Evolutionary conservation across 2,113 vertebrate genomes (phyloP).

Genomic region (Sapayoa aenigma): DNA sequence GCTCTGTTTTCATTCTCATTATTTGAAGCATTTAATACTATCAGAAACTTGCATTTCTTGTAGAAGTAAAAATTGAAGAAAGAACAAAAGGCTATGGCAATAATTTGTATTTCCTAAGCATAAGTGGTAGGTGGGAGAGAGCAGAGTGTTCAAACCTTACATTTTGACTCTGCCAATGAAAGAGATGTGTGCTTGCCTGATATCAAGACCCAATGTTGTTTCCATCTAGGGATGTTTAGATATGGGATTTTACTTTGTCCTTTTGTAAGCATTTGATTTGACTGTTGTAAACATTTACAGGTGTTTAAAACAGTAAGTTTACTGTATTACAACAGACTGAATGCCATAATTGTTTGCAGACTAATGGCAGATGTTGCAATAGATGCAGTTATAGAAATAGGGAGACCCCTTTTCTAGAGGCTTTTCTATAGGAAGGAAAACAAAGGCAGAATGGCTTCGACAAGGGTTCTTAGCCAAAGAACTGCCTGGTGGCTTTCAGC

Average conservation of each 20-base stretch:
- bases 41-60: not conserved
- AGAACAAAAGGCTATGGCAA: not conserved
- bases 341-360: not conserved
- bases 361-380: not conserved
- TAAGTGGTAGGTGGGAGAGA: not conserved
- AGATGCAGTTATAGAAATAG: not conserved
- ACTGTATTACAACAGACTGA: not conserved
- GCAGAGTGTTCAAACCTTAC: not conserved
- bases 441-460: not conserved
- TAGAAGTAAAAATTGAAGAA: not conserved
- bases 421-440: rapidly evolving
- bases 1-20: not conserved
- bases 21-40: not conserved
- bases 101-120: not conserved
- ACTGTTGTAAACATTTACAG: not conserved
- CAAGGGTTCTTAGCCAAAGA: not conserved
- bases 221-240: not conserved
- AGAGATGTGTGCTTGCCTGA: not conserved
- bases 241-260: not conserved
- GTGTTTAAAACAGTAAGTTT: not conserved
- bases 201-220: not conserved
- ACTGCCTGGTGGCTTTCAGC: not conserved
- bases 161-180: not conserved
- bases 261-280: not conserved
- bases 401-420: not conserved